These are phyloP conservation scores for Desmophyllum pertusum DNA, from an alignment of 92 coral and sea anemone genomes.

Conservation along the genomic window DNA sequence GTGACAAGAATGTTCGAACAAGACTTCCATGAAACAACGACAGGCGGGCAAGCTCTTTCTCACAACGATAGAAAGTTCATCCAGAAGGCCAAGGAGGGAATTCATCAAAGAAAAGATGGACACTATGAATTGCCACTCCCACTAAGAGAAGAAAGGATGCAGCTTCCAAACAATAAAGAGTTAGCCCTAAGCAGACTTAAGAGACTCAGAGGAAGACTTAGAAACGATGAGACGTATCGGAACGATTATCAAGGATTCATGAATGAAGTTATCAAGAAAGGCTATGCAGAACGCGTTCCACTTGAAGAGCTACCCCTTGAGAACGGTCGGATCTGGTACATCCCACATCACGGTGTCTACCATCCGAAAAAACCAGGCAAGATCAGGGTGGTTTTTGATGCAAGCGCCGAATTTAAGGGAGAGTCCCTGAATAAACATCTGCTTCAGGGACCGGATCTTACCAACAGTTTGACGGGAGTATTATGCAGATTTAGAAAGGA, in stretches of 20 bases:
- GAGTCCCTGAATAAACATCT: constrained; percentile 33
- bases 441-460: constrained; percentile 26
- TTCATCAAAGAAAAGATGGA: constrained; percentile 19
- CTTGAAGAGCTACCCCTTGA: not conserved
- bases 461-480: constrained; percentile 35
- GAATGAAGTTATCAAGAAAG: constrained; percentile 25
- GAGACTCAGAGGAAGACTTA: constrained; percentile 29
- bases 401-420: constrained; percentile 24
- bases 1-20: constrained; percentile 20
- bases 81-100: constrained; percentile 20
- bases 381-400: constrained; percentile 28
- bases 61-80: constrained; percentile 23
- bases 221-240: not conserved
- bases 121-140: constrained; percentile 52
- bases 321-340: too few relatives aligned
- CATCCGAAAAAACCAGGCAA: constrained; percentile 13
- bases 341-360: too few relatives aligned
- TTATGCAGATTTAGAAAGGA: constrained; percentile 18
- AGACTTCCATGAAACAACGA: constrained; percentile 10
- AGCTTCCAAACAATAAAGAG: constrained; percentile 25
- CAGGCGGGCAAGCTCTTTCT: constrained; percentile 16
- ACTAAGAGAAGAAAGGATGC: constrained; percentile 21
- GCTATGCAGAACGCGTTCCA: constrained; percentile 15
- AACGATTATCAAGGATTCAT: constrained; percentile 25
- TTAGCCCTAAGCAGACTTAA: constrained; percentile 32